Conservation (phyloP, 2,113 vertebrate genomes). For the Falcunculus frontatus region DNA sequence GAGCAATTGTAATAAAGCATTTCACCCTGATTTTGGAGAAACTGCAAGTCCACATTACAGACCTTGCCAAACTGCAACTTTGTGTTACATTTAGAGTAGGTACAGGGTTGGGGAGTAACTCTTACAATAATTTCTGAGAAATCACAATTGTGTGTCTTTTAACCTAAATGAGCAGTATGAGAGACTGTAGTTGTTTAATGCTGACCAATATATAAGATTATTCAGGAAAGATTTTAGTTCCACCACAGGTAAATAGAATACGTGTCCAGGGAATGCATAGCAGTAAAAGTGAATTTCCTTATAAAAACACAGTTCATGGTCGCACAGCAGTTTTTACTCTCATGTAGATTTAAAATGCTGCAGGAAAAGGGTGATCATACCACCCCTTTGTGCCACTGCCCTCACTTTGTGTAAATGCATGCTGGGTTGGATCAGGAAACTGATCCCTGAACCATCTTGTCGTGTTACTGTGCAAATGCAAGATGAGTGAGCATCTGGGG, state of each 20-base stretch:
- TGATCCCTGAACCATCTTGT: not conserved
- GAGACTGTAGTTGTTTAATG: not conserved
- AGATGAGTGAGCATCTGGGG: not conserved
- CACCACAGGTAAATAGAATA: not conserved
- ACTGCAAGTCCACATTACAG: not conserved
- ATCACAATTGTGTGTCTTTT: not conserved
- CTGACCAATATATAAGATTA: not conserved
- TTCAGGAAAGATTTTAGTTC: not conserved
- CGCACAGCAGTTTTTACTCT: not conserved
- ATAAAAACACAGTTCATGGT: not conserved
- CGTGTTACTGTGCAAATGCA: not conserved
- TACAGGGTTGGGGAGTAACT: not conserved
- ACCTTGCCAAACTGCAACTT: not conserved
- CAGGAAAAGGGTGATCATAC: not conserved
- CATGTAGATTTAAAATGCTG: not conserved
- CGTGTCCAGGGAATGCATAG: not conserved
- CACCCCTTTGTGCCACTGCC: not conserved
- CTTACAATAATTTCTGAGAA: not conserved
- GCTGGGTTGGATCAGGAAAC: not conserved
- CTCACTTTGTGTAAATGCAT: not conserved
- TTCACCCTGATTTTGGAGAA: not conserved
- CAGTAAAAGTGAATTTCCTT: not conserved
- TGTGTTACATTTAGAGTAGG: not conserved
- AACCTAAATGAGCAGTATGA: not conserved
- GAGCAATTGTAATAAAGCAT: not conserved